phyloP scores from a whole-genome alignment of 1,140 invertebrate species.

The Hyposmocoma kahamanoa region DNA sequence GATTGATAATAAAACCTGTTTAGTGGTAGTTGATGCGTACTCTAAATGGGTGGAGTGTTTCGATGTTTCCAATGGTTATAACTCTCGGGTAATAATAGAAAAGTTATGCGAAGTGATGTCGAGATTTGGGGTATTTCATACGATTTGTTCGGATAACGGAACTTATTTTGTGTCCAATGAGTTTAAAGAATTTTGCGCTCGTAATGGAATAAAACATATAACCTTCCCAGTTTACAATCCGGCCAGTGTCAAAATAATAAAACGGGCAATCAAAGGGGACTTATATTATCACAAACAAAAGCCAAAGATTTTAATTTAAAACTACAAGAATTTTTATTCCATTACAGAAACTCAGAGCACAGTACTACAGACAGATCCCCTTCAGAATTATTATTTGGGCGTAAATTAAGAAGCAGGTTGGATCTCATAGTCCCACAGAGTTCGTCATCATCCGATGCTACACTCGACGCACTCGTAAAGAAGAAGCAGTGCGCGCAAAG shows the following conservation, averaged over 20 bases:
- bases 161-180: conserved; percentile 7
- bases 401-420: too few relatives aligned
- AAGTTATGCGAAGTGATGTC: conserved; percentile 9
- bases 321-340: conserved; percentile 1
- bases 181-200: conserved; percentile 3
- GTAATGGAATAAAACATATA: conserved; percentile 2
- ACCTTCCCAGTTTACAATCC: conserved; percentile 6
- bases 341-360: too few relatives aligned
- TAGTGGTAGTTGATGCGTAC: conserved; percentile 31
- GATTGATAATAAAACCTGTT: conserved; percentile 25
- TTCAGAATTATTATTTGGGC: too few relatives aligned
- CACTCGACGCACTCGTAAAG: background rate
- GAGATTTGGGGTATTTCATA: conserved; percentile 5
- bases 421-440: background rate
- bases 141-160: conserved; percentile 8
- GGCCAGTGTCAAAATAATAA: background rate
- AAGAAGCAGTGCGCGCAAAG: background rate
- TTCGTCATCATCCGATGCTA: background rate
- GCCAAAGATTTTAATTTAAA: too few relatives aligned
- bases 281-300: too few relatives aligned
- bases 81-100: conserved; percentile 4
- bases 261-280: background rate
- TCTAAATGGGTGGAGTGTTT: conserved; percentile 32
- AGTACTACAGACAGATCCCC: too few relatives aligned
- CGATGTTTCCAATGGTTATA: background rate